Evolutionary conservation across 2,113 vertebrate genomes (phyloP), one percentile per base, ranked within the genome.

Genomic region (Theropithecus gelada): DNA sequence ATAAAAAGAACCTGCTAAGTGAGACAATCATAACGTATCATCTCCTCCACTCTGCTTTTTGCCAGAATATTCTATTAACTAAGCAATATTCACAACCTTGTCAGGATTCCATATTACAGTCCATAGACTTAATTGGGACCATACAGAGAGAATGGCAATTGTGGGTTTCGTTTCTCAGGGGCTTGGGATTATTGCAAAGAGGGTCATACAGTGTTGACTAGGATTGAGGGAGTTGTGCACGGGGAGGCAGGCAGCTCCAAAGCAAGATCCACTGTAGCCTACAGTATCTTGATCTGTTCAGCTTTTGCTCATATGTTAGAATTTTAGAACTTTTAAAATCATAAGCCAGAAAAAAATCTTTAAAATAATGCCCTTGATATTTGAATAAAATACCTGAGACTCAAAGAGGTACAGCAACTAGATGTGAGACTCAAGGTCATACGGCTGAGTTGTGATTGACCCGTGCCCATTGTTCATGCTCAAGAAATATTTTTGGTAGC

Each of bases 1-100:
- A 96, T 95, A 93, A 97, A 95, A 94, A 91, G 73, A 96, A 72
- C 64, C 90, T 90, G 87, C 90, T 93, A 96, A 97, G 75, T 82
- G 89, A 96, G 89, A 96, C 64, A 72, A 97, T 45, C 97, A 52
- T 76, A 92, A 96, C 96, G 70, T 92, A 93, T 78, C 57, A 80
- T 93, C 95, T 97, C 70, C 50, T 81, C 83, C 18, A 73, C 32
- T 93, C 83, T 79, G 55, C 57, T 87, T 92, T 97, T 94, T 96
- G 96, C 96, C 96, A 93, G 87, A 96, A 95, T 94, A 90, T 96
- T 97, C 90, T 92, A 92, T 97, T 97, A 97, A 96, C 95, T 97
- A 95, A 96, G 64, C 96, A 97, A 97, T 59, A 96, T 95, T 96
- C 93, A 92, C 45, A 97, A 57, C 72, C 81, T 97, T 97, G 92